Base-by-base conservation (phyloP, 2,113 vertebrate genomes). In the Vicugna pacos region DNA sequence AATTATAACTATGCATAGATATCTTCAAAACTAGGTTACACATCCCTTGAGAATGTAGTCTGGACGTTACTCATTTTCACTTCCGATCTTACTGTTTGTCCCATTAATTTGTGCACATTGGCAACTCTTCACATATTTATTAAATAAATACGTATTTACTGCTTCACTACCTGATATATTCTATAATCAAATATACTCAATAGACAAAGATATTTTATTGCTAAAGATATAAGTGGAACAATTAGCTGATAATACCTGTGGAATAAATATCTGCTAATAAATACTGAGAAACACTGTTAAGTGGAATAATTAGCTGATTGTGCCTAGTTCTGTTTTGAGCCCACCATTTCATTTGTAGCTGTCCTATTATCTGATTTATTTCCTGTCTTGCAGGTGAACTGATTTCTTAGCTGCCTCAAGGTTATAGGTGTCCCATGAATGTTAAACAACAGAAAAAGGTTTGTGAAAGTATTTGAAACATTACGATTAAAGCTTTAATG, bases 401-500 rank as follows among this genome's bases (percentile, higher is more conserved):
- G 48, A 84, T 91, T 92, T 92, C 94, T 28, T 42, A 52, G 20
- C 12, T 76, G 15, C 26, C 75, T 38, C 54, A 88, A 58, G 30
- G 20, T 77, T 85, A 69, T 16, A 94, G 26, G 42, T 80, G 70
- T 76, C 48, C 20, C 30, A 69, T 93, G 87, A 90, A 73, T 76
- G 16, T 85, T 94, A 91, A 91, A 69, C 8, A 86, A 54, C 6
- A 96, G 67, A 90, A 80, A 83, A 95, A 65, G 0, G 19, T 60
- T 65, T 76, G 35, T 3, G 38, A 84, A 97, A 80, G 15, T 17
- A 82, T 56, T 87, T 93, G 42, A 94, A 89, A 58, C 26, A 76
- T 73, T 93, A 54, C 93, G 32, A 86, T 69, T 85, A 79, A 94
- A 94, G 4, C 10, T 85, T 77, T 60, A 13, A 46, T 91, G 24